phyloP scores from a whole-genome alignment of 2,797 vertebrate species.

The Thaleichthys pacificus region DNA sequence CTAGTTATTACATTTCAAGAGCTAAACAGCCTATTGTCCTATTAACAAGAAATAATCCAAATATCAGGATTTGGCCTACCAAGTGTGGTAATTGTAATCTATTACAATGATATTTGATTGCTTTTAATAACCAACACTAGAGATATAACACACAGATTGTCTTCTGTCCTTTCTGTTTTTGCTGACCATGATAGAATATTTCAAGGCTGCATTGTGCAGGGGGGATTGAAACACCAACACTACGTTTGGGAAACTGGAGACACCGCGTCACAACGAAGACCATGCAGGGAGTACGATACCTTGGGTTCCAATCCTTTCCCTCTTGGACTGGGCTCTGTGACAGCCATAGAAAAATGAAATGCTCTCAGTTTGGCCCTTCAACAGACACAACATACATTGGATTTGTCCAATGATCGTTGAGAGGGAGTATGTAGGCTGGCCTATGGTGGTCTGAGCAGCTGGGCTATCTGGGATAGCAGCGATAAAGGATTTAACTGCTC shows the following conservation, averaged over 20 bases:
- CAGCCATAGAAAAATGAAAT: constrained; percentile 74
- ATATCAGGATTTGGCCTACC: constrained; percentile 30
- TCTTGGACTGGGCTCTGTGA: background rate
- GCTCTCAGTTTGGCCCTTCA: constrained; percentile 72
- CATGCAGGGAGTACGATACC: constrained; percentile 77
- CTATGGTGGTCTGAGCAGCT: constrained; percentile 76
- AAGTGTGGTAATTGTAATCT: constrained; percentile 35
- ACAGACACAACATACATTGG: constrained; percentile 64
- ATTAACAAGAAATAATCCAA: constrained; percentile 17
- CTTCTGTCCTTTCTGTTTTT: background rate
- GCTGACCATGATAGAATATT: constrained; percentile 1
- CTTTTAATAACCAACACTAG: background rate
- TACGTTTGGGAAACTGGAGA: constrained; percentile 51
- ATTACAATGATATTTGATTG: constrained; percentile 35
- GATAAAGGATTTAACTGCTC: constrained; percentile 92
- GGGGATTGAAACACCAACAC: background rate
- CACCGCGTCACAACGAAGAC: constrained; percentile 71
- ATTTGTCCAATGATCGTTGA: background rate
- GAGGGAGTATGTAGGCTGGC: constrained; percentile 70
- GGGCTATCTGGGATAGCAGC: constrained; percentile 82
- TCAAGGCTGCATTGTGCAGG: background rate
- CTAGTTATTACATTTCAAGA: constrained; percentile 16
- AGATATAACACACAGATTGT: background rate
- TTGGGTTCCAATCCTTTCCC: constrained; percentile 28
- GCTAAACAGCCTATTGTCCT: constrained; percentile 42